Conservation (phyloP, 2,113 vertebrate genomes). For the Alexandromys fortis region DNA sequence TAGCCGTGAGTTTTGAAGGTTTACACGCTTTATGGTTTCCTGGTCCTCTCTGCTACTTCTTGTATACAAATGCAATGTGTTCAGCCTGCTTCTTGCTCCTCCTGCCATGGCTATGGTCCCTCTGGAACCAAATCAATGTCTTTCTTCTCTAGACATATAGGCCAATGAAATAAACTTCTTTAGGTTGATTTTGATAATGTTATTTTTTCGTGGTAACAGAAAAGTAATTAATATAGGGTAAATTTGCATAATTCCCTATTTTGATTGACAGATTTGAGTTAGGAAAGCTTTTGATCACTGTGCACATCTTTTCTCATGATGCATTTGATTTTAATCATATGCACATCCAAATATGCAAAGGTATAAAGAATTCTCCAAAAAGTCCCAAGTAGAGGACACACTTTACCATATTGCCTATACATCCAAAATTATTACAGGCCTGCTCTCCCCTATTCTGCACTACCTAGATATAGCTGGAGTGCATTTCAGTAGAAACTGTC, state of each 20-base stretch:
- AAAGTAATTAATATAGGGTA: neutral
- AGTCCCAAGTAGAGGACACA: neutral
- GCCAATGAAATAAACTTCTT: neutral
- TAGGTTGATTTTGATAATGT: neutral
- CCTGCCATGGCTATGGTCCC: neutral
- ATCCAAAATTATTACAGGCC: neutral
- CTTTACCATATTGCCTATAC: neutral
- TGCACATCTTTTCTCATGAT: too few species aligned
- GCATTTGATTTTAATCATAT: neutral
- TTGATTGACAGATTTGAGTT: neutral
- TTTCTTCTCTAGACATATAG: neutral
- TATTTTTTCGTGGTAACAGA: neutral
- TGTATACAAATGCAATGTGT: neutral
- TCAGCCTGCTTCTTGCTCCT: neutral
- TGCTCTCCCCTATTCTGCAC: neutral
- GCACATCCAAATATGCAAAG: neutral
- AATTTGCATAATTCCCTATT: neutral
- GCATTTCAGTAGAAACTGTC: neutral
- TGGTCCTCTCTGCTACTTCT: neutral
- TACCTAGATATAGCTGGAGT: neutral
- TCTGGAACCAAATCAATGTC: neutral
- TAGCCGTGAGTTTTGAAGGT: neutral
- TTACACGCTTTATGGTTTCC: neutral
- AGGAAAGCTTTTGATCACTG: neutral
- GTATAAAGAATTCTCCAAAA: neutral